These are phyloP conservation scores for Lacanobia wlatinum DNA, from an alignment of 2,888 invertebrate species.

Conservation along the genomic window DNA sequence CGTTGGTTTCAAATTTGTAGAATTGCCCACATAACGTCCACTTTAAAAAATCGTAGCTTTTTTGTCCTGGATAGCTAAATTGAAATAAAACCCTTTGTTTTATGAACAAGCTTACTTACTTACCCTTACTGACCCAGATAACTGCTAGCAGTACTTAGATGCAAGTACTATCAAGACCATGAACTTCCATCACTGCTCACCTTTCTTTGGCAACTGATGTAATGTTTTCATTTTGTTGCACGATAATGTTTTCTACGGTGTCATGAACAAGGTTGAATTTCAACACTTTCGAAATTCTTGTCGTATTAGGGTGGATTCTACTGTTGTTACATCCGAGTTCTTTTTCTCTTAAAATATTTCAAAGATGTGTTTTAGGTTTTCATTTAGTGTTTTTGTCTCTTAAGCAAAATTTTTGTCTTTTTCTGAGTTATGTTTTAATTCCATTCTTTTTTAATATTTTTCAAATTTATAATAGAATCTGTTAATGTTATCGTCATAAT, in stretches of 20 bases:
- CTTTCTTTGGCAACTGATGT: constrained; percentile 47
- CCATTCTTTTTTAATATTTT: not conserved
- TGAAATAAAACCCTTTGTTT: not conserved
- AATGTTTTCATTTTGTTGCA: constrained; percentile 54
- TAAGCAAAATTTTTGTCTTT: not conserved
- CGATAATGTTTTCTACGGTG: constrained; percentile 24
- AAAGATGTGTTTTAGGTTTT: too few species aligned
- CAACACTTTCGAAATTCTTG: constrained; percentile 36
- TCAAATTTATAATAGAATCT: not conserved
- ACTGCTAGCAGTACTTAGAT: not conserved
- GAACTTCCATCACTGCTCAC: constrained; percentile 9
- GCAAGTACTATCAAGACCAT: not conserved
- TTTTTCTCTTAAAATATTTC: not conserved
- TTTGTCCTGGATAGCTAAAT: not conserved
- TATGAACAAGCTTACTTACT: not conserved
- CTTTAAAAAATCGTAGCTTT: not conserved
- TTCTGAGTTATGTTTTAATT: too few species aligned
- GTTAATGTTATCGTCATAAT: not conserved
- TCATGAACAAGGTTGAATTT: constrained; percentile 59
- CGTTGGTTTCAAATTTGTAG: too few species aligned
- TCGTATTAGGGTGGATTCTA: not conserved
- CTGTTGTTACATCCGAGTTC: constrained; percentile 6
- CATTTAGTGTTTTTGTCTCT: too few species aligned
- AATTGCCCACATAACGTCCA: not conserved
- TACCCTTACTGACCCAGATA: not conserved